Conservation (phyloP, 2,113 vertebrate species). For the Calyptommatus sinebrachiatus region DNA sequence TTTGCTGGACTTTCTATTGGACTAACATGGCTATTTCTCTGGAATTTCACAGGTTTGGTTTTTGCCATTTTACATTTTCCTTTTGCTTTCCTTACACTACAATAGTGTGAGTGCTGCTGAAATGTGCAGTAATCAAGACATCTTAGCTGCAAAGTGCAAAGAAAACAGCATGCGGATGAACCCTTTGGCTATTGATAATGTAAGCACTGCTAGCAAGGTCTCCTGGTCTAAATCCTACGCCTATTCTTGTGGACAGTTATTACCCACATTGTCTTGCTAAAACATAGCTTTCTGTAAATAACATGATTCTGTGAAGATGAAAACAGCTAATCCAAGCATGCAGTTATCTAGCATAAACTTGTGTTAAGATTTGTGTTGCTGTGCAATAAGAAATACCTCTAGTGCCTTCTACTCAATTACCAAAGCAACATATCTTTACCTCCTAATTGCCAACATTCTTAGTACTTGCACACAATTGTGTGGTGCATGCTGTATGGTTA, state of each 20-base stretch:
- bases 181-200: no score
- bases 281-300: not conserved
- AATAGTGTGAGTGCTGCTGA: no score
- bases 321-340: not conserved
- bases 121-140: no score
- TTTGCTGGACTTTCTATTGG: no score
- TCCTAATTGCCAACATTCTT: not conserved
- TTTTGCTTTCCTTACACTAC: no score
- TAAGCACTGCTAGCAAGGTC: no score
- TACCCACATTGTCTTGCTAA: not conserved
- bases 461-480: not conserved
- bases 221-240: not conserved
- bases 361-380: not conserved
- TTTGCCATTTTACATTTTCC: no score
- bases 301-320: not conserved
- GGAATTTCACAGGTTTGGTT: no score
- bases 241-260: not conserved
- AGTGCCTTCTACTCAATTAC: not conserved
- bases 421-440: not conserved
- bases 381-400: not conserved
- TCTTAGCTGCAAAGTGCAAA: no score
- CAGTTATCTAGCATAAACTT: not conserved
- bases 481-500: conserved; percentile 1
- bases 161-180: no score
- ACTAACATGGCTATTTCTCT: no score